A percentile compares a stretch with the other conserved stretches of the same genome.
Evolutionary conservation across 2,888 invertebrate species (phyloP).

Genomic region (Drosophila neonasuta): DNA sequence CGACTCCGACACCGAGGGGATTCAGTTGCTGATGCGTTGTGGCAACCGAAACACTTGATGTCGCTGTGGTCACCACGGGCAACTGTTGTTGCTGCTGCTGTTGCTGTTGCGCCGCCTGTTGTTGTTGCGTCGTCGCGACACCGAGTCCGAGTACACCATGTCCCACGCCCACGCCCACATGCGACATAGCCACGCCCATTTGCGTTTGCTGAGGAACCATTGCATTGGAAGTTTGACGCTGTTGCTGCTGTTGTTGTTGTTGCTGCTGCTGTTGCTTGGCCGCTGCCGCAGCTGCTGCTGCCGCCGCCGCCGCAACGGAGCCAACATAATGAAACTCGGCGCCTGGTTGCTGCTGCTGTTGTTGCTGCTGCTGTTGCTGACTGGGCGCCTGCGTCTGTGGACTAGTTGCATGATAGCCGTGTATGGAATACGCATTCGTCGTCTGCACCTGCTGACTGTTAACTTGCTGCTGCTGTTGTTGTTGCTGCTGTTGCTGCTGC

Average conservation of each 20-base stretch:
- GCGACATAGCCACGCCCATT: conserved; percentile 70
- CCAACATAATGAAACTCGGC: conserved; percentile 47
- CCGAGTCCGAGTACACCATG: conserved; percentile 58
- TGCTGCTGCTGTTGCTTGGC: conserved; percentile 65
- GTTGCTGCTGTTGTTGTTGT: conserved; percentile 74
- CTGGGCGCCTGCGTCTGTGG: conserved; percentile 78
- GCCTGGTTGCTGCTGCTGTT: conserved; percentile 56
- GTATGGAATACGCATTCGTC: conserved; percentile 88
- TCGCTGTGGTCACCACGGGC: conserved; percentile 63
- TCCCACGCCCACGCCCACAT: conserved; percentile 59
- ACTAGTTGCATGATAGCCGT: conserved; percentile 82
- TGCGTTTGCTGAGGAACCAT: conserved; percentile 82
- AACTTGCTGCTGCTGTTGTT: conserved; percentile 69
- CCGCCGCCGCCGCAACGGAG: conserved; percentile 70
- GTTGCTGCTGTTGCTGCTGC: conserved; percentile 54
- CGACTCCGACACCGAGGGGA: conserved; percentile 53
- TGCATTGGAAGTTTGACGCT: conserved; percentile 82
- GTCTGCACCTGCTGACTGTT: conserved; percentile 83
- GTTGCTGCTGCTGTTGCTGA: conserved; percentile 58
- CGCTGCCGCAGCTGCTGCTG: conserved; percentile 56
- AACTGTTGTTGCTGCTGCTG: conserved; percentile 60
- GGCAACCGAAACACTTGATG: conserved; percentile 65
- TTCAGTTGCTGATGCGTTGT: conserved; percentile 62
- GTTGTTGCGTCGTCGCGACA: conserved; percentile 46
- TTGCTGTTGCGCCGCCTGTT: conserved; percentile 64